Percentiles rank a stretch among this genome's conserved stretches.
Conservation (phyloP, 2,888 invertebrate genomes). For the Esperia sulphurella region DNA sequence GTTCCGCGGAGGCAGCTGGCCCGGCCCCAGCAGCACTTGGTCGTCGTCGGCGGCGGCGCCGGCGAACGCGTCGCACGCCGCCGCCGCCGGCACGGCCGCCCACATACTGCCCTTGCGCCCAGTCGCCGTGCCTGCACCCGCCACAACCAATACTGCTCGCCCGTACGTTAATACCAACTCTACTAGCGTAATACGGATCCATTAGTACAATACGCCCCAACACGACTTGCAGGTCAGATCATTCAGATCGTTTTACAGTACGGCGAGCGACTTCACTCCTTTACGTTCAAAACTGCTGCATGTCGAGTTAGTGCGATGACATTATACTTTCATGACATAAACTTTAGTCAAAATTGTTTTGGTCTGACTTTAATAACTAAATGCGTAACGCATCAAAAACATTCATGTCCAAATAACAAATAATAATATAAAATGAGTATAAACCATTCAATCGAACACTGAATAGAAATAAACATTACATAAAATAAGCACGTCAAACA, state of each 20-base stretch:
- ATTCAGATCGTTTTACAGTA: not conserved
- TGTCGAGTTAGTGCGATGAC: not conserved
- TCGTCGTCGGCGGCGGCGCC: constrained; percentile 63
- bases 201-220: not conserved
- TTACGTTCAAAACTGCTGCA: not conserved
- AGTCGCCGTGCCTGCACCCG: constrained; percentile 70
- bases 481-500: constrained; percentile 78
- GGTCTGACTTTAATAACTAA: not conserved
- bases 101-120: constrained; percentile 79
- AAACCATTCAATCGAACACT: constrained; percentile 73
- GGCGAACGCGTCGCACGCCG: constrained; percentile 51
- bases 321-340: no score
- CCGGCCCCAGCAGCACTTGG: constrained; percentile 85
- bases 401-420: constrained; percentile 32
- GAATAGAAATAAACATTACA: constrained; percentile 68
- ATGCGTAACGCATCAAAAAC: constrained; percentile 27
- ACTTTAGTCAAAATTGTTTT: not conserved
- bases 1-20: constrained; percentile 89
- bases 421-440: constrained; percentile 51
- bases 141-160: constrained; percentile 37
- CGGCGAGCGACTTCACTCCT: not conserved
- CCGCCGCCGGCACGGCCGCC: constrained; percentile 72
- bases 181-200: constrained; percentile 11
- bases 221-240: not conserved
- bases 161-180: constrained; percentile 16